phyloP scores from a whole-genome alignment of 2,888 invertebrate genomes.

The Oscheius onirici region DNA sequence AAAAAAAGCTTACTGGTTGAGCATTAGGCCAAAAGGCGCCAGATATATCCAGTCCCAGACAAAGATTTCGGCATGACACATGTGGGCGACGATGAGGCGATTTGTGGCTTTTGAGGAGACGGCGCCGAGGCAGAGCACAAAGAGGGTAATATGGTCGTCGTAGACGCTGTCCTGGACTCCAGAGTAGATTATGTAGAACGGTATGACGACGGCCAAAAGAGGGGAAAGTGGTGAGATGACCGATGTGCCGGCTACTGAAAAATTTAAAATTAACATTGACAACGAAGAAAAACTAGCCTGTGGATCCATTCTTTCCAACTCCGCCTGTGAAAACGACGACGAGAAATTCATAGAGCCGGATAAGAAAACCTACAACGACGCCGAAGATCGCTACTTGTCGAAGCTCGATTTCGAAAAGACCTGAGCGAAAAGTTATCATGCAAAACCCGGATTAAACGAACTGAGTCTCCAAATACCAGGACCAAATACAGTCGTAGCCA shows the following conservation, averaged over 20 bases:
- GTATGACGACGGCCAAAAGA: constrained; percentile 86
- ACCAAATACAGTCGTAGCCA: constrained; percentile 87
- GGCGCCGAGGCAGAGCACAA: constrained; percentile 93
- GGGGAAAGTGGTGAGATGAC: constrained; percentile 95
- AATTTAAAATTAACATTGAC: not conserved
- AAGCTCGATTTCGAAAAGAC: constrained; percentile 44
- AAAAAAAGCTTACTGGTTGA: constrained; percentile 85
- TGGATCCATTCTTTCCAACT: constrained; percentile 97
- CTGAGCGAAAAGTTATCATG: constrained; percentile 15
- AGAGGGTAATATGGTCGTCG: constrained; percentile 89
- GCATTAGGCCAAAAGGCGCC: constrained; percentile 90
- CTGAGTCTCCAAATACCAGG: constrained; percentile 82
- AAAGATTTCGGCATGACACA: constrained; percentile 98
- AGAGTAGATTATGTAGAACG: constrained; percentile 90
- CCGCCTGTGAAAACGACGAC: constrained; percentile 79
- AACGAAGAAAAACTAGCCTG: constrained; percentile 82
- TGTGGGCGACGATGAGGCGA: constrained; percentile 97
- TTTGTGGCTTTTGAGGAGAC: constrained; percentile 81
- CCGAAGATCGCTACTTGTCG: constrained; percentile 66
- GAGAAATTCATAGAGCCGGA: constrained; percentile 68
- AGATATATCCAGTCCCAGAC: constrained; percentile 91
- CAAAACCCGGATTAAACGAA: too few relatives aligned
- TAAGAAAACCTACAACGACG: constrained; percentile 55
- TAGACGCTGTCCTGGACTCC: constrained; percentile 74
- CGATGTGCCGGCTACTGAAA: constrained; percentile 73